Conservation (phyloP, 2,888 invertebrate genomes). For the Caenorhabditis sulstoni region DNA sequence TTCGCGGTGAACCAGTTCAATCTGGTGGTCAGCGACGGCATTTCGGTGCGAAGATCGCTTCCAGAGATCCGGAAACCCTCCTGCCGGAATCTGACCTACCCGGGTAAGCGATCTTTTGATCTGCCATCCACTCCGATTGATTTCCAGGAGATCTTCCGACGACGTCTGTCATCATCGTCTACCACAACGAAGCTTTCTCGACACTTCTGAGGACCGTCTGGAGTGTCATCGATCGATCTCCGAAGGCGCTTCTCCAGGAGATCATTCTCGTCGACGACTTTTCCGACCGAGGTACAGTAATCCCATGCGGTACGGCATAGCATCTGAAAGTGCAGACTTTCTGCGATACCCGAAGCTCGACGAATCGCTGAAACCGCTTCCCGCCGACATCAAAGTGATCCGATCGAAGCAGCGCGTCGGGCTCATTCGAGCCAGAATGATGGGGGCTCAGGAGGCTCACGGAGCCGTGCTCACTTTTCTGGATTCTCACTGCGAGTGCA, state of each 20-base stretch:
- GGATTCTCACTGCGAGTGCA: slow-evolving; percentile 98
- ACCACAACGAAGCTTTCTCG: slow-evolving; percentile 99
- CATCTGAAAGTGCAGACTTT: slow-evolving; percentile 66
- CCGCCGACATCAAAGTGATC: slow-evolving; percentile 86
- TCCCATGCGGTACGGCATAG: neutral
- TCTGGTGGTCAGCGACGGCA: slow-evolving; percentile 94
- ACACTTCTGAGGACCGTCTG: slow-evolving; percentile 95
- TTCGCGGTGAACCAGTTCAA: slow-evolving; percentile 98
- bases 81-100: slow-evolving; percentile 82
- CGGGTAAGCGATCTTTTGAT: slow-evolving; percentile 57
- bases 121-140: neutral
- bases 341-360: slow-evolving; percentile 69
- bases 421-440: slow-evolving; percentile 92
- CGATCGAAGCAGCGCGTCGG: slow-evolving; percentile 95
- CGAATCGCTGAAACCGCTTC: slow-evolving; percentile 59
- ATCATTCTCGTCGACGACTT: slow-evolving; percentile 98
- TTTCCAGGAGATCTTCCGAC: slow-evolving; percentile 85
- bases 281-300: slow-evolving; percentile 85
- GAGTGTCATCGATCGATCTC: slow-evolving; percentile 91
- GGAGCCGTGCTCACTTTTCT: slow-evolving; percentile 95
- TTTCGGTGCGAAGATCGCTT: slow-evolving; percentile 76
- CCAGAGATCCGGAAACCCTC: slow-evolving; percentile 85
- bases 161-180: slow-evolving; percentile 94
- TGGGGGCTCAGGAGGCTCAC: slow-evolving; percentile 92
- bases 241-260: slow-evolving; percentile 86